Base-by-base conservation (phyloP, 2,797 vertebrate genomes). In the Syngnathus acus region DNA sequence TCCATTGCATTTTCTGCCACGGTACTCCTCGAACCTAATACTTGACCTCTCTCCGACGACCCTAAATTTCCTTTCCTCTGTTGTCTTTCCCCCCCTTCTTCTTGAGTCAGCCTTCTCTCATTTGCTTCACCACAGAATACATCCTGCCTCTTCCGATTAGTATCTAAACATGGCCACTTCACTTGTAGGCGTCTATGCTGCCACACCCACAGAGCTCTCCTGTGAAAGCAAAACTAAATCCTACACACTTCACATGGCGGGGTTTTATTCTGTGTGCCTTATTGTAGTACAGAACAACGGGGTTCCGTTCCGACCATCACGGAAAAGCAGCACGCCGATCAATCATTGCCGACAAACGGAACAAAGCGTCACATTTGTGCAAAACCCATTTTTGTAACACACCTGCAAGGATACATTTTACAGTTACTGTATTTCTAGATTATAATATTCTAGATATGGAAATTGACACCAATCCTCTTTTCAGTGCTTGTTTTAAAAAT, bases 101-200 rank as follows among this genome's bases (percentile, higher is more conserved):
- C 71, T 65, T 68, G 68, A 60, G 72, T 65, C 72, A 76, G 84
- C 82, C 68, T 77, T 82, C 66, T 60, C 54, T 72, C 42, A 47
- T 45, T 84, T 86, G 74, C 74, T 58, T 81, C 65, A 45, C 83
- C 87, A 82, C 77, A 87, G 75, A 80, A 84, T 79, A 79, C 68
- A 79, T 81, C 70, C 76, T 75, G 73, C 71, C 80, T 81, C 77
- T 76, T 82, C 37, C 19, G n/a, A 51, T 60, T n/a, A 54, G 53
- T 26, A 26, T 23, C 53, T 32, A 57, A 57, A 57, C 23, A 57
- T 13, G 26, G 54, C 54, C 26, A 37, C 54, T 57, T 57, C 13
- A 14, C 54, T 55, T 10, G 11, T 57, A 32, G 54, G 14, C 23
- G 11, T 55, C 54, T 16, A 55, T 1, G 11, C 13, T 37, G 37